phyloP scores from a whole-genome alignment of 2,888 invertebrate species.

The Dolomedes plantarius region DNA sequence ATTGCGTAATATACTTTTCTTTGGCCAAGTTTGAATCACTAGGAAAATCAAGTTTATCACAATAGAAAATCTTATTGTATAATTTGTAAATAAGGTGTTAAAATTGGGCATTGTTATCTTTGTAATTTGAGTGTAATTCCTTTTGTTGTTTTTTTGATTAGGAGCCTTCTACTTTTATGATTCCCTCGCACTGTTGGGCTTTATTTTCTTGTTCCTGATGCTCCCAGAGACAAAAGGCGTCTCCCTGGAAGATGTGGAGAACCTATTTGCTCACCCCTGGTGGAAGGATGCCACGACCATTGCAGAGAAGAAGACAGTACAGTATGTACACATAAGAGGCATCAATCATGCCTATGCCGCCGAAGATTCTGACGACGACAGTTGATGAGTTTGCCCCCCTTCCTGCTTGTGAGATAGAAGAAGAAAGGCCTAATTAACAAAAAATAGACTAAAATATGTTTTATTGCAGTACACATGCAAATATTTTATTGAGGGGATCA shows the following conservation, averaged over 20 bases:
- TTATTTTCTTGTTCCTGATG: conserved; percentile 78
- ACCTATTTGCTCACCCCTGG: conserved; percentile 76
- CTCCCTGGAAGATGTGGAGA: conserved; percentile 79
- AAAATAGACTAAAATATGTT: too few species aligned
- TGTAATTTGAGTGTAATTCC: too few species aligned
- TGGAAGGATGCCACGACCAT: conserved; percentile 59
- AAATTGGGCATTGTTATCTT: too few species aligned
- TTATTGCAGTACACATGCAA: too few species aligned
- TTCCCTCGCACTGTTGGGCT: conserved; percentile 78
- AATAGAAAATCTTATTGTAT: too few species aligned
- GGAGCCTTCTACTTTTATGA: conserved; percentile 80
- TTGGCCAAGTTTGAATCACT: too few species aligned
- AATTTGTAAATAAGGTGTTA: too few species aligned
- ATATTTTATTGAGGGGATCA: too few species aligned
- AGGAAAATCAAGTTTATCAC: too few species aligned
- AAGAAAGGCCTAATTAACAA: not conserved
- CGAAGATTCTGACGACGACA: conserved; percentile 68
- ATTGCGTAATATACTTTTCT: too few species aligned
- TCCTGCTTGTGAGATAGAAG: not conserved
- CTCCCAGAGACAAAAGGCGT: conserved; percentile 80
- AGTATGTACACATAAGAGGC: conserved; percentile 79
- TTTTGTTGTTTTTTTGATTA: too few species aligned
- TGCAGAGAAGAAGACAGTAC: conserved; percentile 76
- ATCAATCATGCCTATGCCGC: conserved; percentile 76
- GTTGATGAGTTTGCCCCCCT: conserved; percentile 21